Evolutionary conservation across 2,888 invertebrate species (phyloP).

Genomic region (Muschampia plurimacula): DNA sequence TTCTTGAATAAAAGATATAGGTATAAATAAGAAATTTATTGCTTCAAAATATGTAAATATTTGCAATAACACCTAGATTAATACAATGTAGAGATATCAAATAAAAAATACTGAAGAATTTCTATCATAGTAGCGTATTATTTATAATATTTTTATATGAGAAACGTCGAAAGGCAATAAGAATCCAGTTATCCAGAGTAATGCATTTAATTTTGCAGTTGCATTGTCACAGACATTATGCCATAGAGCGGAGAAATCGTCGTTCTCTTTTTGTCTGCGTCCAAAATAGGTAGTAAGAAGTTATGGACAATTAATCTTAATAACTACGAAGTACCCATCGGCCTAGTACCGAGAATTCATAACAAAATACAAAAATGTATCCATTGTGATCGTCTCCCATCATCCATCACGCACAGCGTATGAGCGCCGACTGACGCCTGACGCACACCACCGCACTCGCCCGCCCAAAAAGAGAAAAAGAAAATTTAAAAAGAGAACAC

Average conservation of each 20-base stretch:
- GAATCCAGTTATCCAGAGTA: background rate
- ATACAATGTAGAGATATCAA: background rate
- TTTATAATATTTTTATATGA: background rate
- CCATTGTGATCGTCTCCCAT: constrained; percentile 59
- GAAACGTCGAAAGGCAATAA: background rate
- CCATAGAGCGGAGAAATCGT: constrained; percentile 2
- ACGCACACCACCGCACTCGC: constrained; percentile 77
- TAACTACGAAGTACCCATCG: constrained; percentile 38
- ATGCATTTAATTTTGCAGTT: constrained; percentile 11
- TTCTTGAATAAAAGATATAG: no score
- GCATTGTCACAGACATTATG: constrained; percentile 20
- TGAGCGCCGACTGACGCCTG: constrained; percentile 74
- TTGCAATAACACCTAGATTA: no score
- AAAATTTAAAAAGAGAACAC: constrained; percentile 83
- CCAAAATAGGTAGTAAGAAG: constrained; percentile 12
- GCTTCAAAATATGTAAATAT: no score
- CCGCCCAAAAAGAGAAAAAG: constrained; percentile 84
- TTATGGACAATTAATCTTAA: constrained; percentile 43
- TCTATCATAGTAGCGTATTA: background rate
- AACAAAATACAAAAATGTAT: constrained; percentile 59
- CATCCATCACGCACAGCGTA: constrained; percentile 78
- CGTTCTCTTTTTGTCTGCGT: constrained; percentile 23
- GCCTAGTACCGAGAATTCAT: constrained; percentile 41
- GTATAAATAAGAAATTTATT: no score
- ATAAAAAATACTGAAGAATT: background rate